phyloP scores from a whole-genome alignment of 2,113 vertebrate species.

The Monarcha castaneiventris region DNA sequence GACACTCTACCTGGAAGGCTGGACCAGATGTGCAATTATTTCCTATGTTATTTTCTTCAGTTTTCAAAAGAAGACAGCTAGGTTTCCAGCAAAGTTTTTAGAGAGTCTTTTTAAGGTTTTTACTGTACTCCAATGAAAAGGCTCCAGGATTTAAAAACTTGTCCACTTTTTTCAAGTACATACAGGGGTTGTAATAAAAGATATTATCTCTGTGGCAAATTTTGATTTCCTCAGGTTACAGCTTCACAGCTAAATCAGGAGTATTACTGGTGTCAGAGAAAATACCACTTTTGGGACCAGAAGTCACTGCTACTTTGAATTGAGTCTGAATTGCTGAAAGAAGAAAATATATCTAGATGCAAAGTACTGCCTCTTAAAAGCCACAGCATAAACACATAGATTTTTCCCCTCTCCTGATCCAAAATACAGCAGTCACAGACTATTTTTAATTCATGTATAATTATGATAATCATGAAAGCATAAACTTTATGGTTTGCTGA shows the following conservation, averaged over 20 bases:
- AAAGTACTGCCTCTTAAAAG: background rate
- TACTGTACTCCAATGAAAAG: background rate
- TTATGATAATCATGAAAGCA: background rate
- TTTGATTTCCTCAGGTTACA: background rate
- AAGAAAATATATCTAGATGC: background rate
- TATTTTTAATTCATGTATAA: constrained; percentile 7
- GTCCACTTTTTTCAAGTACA: background rate
- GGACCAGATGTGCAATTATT: background rate
- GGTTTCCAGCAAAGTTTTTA: background rate
- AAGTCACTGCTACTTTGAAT: background rate
- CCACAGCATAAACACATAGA: background rate
- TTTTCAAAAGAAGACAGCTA: background rate
- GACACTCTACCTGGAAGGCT: background rate
- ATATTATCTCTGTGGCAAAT: background rate
- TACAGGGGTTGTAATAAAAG: background rate
- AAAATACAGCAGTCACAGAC: background rate
- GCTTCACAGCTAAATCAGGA: background rate
- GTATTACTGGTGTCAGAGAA: background rate
- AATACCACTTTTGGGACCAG: background rate
- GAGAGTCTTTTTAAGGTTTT: background rate
- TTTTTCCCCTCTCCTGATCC: background rate
- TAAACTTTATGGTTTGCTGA: background rate
- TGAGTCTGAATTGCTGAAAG: background rate
- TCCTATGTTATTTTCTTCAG: background rate
- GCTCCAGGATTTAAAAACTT: background rate